Base-by-base conservation (phyloP, 2,797 vertebrate species). In the Merluccius polli region DNA sequence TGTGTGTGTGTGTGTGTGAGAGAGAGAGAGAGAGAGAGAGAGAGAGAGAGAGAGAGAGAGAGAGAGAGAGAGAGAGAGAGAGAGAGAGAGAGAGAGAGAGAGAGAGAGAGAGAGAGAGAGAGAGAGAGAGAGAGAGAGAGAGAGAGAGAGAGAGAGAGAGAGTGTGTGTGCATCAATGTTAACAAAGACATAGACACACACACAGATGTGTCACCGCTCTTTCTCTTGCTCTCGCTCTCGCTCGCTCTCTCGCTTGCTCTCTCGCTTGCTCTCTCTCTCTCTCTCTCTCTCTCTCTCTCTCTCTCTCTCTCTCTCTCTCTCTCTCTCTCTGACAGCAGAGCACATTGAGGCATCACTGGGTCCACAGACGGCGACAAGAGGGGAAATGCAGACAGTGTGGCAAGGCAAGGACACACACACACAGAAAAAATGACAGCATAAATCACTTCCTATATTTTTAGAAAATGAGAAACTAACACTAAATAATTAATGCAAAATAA, bases 341-440 rank as follows among this genome's bases (percentile, higher is more conserved):
- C 83, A 91, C 95, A 77, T 93, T 98, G 83, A 94, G 97, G 83
- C 98, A 99, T 84, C 98, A 99, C 90, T 99, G 98, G 97, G 98
- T 99, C 33, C 98, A 99, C 90, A 94, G 97, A 68, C 90, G 97
- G 16, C 92, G 98, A 70, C 98, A 99, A 87, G 98, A 99, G 76
- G 98, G 98, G 0, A 99, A 98, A 75, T 99, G 98, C 84, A 95
- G 95, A 89, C 97, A 99, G 83, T 99, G 98, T 88, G 97, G 98
- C 73, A 99, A 99, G 96, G 97, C 98, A 88, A 72, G 75, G 0
- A 16, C 13, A 38, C 24, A 35, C 18, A 31, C 33, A 30, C 29
- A 52, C 30, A n/a, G 8, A 48, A 59, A n/a, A 2, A n/a, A n/a
- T 24, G 52, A 15, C 52, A 59, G 52, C 21, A 59, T 21, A n/a